Evolutionary conservation across 2,797 vertebrate species (phyloP), one percentile per base, ranked within the genome.

Genomic region (Pteropus rufus): DNA sequence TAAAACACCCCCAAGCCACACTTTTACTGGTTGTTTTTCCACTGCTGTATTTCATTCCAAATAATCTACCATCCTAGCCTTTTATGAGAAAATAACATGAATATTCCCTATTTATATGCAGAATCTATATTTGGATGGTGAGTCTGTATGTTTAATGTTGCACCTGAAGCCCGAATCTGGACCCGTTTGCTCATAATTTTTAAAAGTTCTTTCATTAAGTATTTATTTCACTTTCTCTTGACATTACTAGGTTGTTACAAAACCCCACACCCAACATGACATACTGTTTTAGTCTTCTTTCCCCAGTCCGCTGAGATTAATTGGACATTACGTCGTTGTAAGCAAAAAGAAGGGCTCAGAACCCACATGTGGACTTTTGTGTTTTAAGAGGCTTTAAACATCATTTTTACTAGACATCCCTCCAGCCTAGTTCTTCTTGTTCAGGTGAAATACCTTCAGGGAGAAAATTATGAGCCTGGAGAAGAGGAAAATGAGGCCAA

Each of bases 391-490:
- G 34, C 86, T 96, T 96, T 65, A 90, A 94, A 94, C 86, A 44
- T 92, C 83, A 82, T 95, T 49, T 31, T 90, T 83, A 90, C 81
- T 95, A 93, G 95, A 76, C 6, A 60, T 81, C 34, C 44, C 44
- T 64, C 84, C 75, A 92, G 87, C 49, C 34, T 44, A 73, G 52
- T 83, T 93, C 84, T 96, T 94, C 73, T 90, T 89, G 52, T 67
- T 90, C 77, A 96, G 96, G 93, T 97, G 82, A 76, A 93, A 93
- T 73, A 97, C 81, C 81, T 94, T 97, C 81, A 94, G 88, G 77
- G 88, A 91, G 90, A 84, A 92, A 96, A 96, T 96, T 95, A 95
- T 0, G 29, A 93, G 84, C 14, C 67, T 11, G 16, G 76, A 49
- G 12, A 88, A 95, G 89, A 96, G 76, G 60, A 92, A 86, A 84